Evolutionary conservation across 2,888 invertebrate genomes (phyloP).

Genomic region (Parnassius orleans): DNA sequence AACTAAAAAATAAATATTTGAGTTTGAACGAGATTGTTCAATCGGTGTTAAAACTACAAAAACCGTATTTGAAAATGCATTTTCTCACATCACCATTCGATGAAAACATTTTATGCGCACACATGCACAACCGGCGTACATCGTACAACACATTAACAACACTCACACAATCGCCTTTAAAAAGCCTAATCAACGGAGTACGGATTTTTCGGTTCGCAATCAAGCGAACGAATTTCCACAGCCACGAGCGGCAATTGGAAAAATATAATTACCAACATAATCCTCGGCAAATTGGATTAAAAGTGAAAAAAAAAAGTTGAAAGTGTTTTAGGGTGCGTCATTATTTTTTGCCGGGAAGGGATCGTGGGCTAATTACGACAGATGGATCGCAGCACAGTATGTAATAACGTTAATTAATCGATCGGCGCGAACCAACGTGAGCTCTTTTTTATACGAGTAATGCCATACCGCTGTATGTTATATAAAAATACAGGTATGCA

Average conservation of each 20-base stretch:
- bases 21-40: no score
- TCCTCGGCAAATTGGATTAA: conserved; percentile 82
- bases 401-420: conserved; percentile 79
- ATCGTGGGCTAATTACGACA: conserved; percentile 76
- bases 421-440: conserved; percentile 55
- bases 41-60: background rate
- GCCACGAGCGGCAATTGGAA: conserved; percentile 73
- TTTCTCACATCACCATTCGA: conserved; percentile 18
- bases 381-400: conserved; percentile 74
- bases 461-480: conserved; percentile 34
- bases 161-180: conserved; percentile 51
- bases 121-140: conserved; percentile 22
- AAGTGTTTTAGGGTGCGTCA: conserved; percentile 80
- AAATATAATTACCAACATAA: conserved; percentile 82
- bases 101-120: conserved; percentile 27
- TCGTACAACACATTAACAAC: conserved; percentile 20
- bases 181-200: conserved; percentile 70
- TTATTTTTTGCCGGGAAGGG: conserved; percentile 77
- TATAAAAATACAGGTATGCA: conserved; percentile 26
- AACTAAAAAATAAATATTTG: no score
- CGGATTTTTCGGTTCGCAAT: conserved; percentile 70
- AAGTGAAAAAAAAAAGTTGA: conserved; percentile 75
- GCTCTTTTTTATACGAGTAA: conserved; percentile 49
- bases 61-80: conserved; percentile 12
- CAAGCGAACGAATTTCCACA: conserved; percentile 68